Evolutionary conservation across 2,113 vertebrate species (phyloP).

Genomic region (Anarhynchus alexandrinus): DNA sequence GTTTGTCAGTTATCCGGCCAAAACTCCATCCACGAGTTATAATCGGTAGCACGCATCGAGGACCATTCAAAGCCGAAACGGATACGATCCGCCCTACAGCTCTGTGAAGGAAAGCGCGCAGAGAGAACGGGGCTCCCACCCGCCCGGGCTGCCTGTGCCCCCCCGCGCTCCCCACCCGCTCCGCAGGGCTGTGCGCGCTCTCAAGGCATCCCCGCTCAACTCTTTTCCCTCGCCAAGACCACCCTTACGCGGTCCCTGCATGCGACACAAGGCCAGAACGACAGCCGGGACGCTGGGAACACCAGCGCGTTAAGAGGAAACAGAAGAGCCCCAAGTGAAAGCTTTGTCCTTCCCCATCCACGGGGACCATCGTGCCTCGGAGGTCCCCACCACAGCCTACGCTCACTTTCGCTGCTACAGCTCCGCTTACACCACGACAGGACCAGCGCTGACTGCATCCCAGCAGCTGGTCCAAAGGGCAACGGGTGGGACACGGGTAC

Average conservation of each 20-base stretch:
- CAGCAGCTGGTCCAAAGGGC: neutral
- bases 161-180: neutral
- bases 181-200: neutral
- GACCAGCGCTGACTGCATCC: neutral
- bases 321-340: neutral
- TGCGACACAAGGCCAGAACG: neutral
- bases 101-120: neutral
- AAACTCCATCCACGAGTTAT: neutral
- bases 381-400: neutral
- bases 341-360: neutral
- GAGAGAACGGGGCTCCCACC: neutral
- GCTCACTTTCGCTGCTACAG: neutral
- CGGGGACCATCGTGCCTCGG: fast-evolving
- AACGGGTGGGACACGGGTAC: neutral
- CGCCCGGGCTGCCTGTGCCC: fast-evolving
- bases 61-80: neutral
- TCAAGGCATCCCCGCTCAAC: neutral
- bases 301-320: neutral
- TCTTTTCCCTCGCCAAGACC: neutral
- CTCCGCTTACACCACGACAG: fast-evolving
- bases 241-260: neutral
- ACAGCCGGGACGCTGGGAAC: fast-evolving
- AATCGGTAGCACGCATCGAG: neutral
- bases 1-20: neutral
- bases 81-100: neutral